Base-by-base conservation (phyloP, 2,113 vertebrate genomes). In the Saimiri boliviensis region DNA sequence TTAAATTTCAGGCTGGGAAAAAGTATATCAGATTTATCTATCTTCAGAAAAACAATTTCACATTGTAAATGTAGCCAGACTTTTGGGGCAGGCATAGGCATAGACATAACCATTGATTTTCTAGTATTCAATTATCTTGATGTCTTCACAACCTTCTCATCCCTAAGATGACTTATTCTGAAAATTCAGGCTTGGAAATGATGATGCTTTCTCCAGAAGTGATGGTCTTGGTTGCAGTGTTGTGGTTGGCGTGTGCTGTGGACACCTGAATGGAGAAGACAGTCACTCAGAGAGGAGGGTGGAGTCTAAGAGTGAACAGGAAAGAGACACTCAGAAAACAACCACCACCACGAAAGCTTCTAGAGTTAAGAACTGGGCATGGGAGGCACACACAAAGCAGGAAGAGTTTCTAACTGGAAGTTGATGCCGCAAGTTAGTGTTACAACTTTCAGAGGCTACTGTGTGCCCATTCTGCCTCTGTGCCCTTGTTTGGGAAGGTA, bases 401-500 rank as follows among this genome's bases (percentile, higher is more conserved):
- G 68, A 9, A 2, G 20, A 4, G 1, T 14, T 6, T 13, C 52
- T 20, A 2, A 12, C 2, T 35, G 21, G 45, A 63, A 11, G 6
- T 11, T 13, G 27, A 56, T 9, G 4, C 2, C 23, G 52, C 23
- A 49, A 66, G 79, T 2, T 12, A 32, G 45, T 3, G 45, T 49
- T 12, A 5, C 27, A 2, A 1, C 0, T 3, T 8, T 42, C 25
- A 0, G 9, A 6, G 45, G 16, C 3, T 3, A 56, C n/a, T n/a
- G 17, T 21, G 32, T 6, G 0, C 2, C 0, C 49, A 37, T 37
- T 2, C 42, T 42, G 9, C 25, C 21, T 89, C 80, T 2, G 9
- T 17, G 10, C 23, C 30, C 12, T 45, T 1, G 20, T n/a, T 11
- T 6, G 30, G 71, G 58, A 77, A 40, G 49, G 6, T 3, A 30